phyloP scores from a whole-genome alignment of 2,888 invertebrate genomes.

The Rapana venosa region DNA sequence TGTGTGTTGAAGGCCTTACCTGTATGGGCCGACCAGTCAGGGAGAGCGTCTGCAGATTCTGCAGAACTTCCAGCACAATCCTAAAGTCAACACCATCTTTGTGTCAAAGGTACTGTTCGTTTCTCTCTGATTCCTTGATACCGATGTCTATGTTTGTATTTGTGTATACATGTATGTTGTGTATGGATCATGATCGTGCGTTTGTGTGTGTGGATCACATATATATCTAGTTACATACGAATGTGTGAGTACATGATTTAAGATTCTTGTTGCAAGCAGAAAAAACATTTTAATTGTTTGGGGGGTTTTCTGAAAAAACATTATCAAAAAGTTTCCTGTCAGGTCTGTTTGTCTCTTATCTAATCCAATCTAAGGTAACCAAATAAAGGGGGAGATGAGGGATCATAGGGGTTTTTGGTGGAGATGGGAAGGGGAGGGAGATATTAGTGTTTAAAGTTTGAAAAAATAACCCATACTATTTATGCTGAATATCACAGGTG shows the following conservation, averaged over 20 bases:
- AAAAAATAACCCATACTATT: too few species aligned
- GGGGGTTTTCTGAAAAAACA: too few species aligned
- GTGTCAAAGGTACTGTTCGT: constrained; percentile 89
- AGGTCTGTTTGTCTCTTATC: too few species aligned
- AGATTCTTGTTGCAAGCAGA: too few species aligned
- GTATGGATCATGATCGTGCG: too few species aligned
- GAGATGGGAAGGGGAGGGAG: too few species aligned
- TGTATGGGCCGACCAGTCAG: constrained; percentile 98
- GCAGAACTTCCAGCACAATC: constrained; percentile 99
- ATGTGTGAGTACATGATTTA: not conserved
- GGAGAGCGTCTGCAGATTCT: constrained; percentile 97
- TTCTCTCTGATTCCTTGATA: not conserved
- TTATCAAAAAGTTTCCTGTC: too few species aligned
- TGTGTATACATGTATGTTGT: constrained; percentile 1
- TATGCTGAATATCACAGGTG: constrained; percentile 79
- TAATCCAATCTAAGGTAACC: too few species aligned
- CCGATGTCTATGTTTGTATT: not conserved
- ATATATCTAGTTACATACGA: not conserved
- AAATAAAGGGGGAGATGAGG: too few species aligned
- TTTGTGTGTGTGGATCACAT: not conserved
- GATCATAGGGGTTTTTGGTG: too few species aligned
- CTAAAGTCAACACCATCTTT: constrained; percentile 98
- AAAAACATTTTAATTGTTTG: too few species aligned
- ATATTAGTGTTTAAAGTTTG: not conserved
- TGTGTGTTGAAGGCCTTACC: constrained; percentile 85